Evolutionary conservation across 2,888 invertebrate genomes (phyloP).

Genomic region (Ceratothoa steindachneri): DNA sequence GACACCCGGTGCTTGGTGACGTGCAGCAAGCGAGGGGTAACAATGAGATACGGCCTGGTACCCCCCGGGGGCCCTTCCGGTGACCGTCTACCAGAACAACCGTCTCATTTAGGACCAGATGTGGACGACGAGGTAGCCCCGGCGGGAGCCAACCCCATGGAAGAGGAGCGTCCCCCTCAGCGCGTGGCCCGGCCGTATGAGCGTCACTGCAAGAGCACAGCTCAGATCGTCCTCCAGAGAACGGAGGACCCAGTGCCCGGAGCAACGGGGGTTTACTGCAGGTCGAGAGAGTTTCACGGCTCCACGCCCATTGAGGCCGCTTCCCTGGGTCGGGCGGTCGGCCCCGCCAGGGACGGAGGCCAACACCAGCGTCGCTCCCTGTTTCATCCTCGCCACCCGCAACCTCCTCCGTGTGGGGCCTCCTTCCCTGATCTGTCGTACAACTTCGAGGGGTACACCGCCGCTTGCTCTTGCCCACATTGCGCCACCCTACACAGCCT

Average conservation of each 20-base stretch:
- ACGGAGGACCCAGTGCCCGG: constrained; percentile 10
- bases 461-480: constrained; percentile 35
- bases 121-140: neutral
- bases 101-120: neutral
- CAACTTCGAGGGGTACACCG: neutral
- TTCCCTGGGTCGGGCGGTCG: neutral
- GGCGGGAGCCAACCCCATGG: neutral
- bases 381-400: neutral
- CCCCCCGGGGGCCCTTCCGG: neutral
- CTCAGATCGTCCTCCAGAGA: constrained; percentile 63
- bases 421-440: neutral
- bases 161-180: neutral
- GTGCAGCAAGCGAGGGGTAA: constrained; percentile 28
- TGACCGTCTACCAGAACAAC: neutral
- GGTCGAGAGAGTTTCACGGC: constrained; percentile 37
- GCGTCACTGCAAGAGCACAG: constrained; percentile 63
- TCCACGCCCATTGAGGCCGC: neutral
- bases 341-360: neutral
- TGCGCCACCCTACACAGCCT: constrained; percentile 33
- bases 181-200: constrained; percentile 52
- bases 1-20: constrained; percentile 39
- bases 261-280: neutral
- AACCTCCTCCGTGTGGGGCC: neutral
- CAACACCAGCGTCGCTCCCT: neutral
- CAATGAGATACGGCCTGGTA: constrained; percentile 25